phyloP scores from a whole-genome alignment of 2,888 invertebrate species.

The Lymantria dispar region DNA sequence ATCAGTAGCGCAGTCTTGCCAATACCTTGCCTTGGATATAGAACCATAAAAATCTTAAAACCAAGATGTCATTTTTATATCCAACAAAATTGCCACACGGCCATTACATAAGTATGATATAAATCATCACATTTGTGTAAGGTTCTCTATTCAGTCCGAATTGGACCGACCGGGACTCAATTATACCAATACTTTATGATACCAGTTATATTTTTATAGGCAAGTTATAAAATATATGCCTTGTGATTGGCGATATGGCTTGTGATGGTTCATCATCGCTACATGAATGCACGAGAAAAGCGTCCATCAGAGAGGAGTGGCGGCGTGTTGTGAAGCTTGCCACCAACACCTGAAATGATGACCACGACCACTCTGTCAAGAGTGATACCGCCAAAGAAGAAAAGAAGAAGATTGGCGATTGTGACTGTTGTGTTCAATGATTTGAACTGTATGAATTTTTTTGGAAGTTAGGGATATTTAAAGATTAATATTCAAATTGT shows the following conservation, averaged over 20 bases:
- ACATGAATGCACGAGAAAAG: too few relatives aligned
- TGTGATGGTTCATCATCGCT: too few relatives aligned
- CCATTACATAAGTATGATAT: not conserved
- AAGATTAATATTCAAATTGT: too few relatives aligned
- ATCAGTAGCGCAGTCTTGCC: too few relatives aligned
- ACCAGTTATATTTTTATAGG: conserved; percentile 48
- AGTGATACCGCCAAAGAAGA: too few relatives aligned
- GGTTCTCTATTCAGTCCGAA: not conserved
- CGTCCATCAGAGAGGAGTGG: too few relatives aligned
- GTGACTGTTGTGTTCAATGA: not conserved
- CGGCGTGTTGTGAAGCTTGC: too few relatives aligned
- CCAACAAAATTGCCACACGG: not conserved
- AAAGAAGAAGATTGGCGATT: too few relatives aligned
- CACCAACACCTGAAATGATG: too few relatives aligned
- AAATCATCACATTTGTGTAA: not conserved
- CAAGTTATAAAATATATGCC: conserved; percentile 49
- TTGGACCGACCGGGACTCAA: conserved; percentile 19
- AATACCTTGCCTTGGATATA: not conserved
- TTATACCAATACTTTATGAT: conserved; percentile 47
- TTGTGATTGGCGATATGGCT: not conserved
- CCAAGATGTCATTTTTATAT: not conserved
- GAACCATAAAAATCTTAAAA: not conserved
- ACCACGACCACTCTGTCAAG: too few relatives aligned
- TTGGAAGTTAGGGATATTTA: too few relatives aligned
- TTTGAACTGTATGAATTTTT: too few relatives aligned